These are phyloP conservation scores for Stegastes partitus DNA, from an alignment of 2,113 vertebrate genomes.

Conservation along the genomic window DNA sequence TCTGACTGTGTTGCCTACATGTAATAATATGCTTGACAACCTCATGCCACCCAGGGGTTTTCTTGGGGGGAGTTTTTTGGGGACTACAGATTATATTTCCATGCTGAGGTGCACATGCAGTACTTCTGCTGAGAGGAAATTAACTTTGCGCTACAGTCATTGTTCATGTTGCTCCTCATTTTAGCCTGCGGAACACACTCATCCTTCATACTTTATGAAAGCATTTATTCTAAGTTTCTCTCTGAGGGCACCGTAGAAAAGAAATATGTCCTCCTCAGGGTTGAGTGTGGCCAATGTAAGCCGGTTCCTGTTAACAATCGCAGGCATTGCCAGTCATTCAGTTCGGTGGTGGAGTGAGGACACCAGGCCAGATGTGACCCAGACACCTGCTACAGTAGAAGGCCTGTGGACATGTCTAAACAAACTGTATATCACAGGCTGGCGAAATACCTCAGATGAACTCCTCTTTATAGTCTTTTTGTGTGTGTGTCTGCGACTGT, in stretches of 20 bases:
- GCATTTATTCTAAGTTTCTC: constrained; percentile 50
- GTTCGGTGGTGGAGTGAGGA: constrained; percentile 48
- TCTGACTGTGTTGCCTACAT: constrained; percentile 39
- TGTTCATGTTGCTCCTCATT: constrained; percentile 32
- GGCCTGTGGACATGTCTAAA: constrained; percentile 29
- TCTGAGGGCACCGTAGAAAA: constrained; percentile 49
- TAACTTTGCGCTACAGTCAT: background rate
- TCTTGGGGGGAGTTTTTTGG: too few species aligned
- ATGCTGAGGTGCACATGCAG: constrained; percentile 16
- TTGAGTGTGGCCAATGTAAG: constrained; percentile 52
- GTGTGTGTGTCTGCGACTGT: background rate
- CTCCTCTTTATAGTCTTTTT: constrained; percentile 9
- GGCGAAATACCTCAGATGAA: constrained; percentile 45
- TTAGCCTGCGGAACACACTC: constrained; percentile 26
- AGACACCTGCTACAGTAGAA: constrained; percentile 65
- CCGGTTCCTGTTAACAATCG: constrained; percentile 54
- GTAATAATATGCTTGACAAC: constrained; percentile 61
- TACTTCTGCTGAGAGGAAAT: constrained; percentile 34
- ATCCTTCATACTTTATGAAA: constrained; percentile 43
- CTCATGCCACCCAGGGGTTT: constrained; percentile 68
- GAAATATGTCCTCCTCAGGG: constrained; percentile 35
- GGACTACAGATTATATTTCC: constrained; percentile 43
- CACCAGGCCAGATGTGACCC: constrained; percentile 53
- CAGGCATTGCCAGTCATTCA: constrained; percentile 55
- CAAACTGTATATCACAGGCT: constrained; percentile 23